Evolutionary conservation across 37 sponge, comb jelly and placozoan species (phyloP), one percentile per base, ranked within the genome.

Genomic region (Halisarca cf. caerulea): DNA sequence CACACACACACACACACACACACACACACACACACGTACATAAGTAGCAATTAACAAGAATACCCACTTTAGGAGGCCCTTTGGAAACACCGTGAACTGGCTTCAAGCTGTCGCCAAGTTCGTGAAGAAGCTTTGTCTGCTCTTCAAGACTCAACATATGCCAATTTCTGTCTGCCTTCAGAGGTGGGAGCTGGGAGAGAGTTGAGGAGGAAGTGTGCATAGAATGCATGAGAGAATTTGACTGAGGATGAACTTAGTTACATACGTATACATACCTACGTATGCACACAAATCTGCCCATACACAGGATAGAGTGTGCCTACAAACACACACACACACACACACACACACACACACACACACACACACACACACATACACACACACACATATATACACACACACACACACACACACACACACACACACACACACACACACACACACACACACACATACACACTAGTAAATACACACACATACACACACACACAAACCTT

Each of bases 171-270:
- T 79, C 32, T 25, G 86, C 64, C 33, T 77, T 55, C 45, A 92
- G 44, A 0, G 92, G 92, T 69, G 92, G 84, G 28, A 92, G 43
- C 92, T 92, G 70, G n/a, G 35, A 28, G 30, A 47, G 9, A 47
- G 11, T 47, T 6, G 51, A 47, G n/a, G n/a, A n/a, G n/a, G n/a
- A n/a, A n/a, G n/a, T n/a, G n/a, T n/a, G n/a, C n/a, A n/a, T n/a
- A n/a, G n/a, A n/a, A n/a, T n/a, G n/a, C n/a, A n/a, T n/a, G n/a
- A n/a, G n/a, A n/a, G n/a, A n/a, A n/a, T n/a, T n/a, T n/a, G n/a
- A n/a, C n/a, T n/a, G n/a, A n/a, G n/a, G n/a, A 27, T 57, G 3
- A 20, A 44, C 62, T 32, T 33, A 3, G 17, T 2, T 27, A 1
- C 69, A 27, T 34, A 9, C 69, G 30, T 34, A 68, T 5, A 30